Evolutionary conservation across 2,888 invertebrate species (phyloP).

Genomic region (Lasioglossum oenotherae): DNA sequence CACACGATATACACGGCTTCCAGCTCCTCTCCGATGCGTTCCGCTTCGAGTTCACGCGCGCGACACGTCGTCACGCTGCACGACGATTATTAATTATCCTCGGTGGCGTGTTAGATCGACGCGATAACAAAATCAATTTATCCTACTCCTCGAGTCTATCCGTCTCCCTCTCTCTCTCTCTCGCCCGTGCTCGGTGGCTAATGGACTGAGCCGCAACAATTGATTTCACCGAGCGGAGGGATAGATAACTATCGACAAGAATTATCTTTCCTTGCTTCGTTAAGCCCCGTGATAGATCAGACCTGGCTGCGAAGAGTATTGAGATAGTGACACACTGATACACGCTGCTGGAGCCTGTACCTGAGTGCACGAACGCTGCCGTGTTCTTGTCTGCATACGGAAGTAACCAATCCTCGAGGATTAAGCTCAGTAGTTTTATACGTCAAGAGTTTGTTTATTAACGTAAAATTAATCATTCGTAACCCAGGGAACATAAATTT

Average conservation of each 20-base stretch:
- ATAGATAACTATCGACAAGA: conserved; percentile 32
- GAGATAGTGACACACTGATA: neutral
- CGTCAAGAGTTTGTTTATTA: no score
- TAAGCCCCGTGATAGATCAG: conserved; percentile 29
- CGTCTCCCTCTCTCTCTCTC: neutral
- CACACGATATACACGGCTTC: neutral
- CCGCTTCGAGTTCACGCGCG: conserved; percentile 20
- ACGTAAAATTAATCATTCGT: neutral
- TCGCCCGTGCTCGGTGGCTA: neutral
- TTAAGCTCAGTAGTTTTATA: neutral
- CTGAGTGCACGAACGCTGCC: neutral
- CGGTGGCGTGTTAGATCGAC: conserved; percentile 12
- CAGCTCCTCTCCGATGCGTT: conserved; percentile 9
- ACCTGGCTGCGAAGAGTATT: neutral
- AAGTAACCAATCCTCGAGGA: neutral
- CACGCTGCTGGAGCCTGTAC: neutral
- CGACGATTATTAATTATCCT: conserved; percentile 43
- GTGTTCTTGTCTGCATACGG: neutral
- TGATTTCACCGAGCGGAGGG: neutral
- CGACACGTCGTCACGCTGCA: conserved; percentile 27
- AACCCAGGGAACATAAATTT: neutral
- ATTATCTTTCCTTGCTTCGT: conserved; percentile 34
- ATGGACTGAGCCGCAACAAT: conserved; percentile 27
- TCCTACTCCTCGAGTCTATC: neutral
- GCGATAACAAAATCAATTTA: conserved; percentile 46